Percentiles rank a stretch among this genome's conserved stretches.
Conservation (phyloP, 2,888 invertebrate species). For the Agonopterix heracliana region DNA sequence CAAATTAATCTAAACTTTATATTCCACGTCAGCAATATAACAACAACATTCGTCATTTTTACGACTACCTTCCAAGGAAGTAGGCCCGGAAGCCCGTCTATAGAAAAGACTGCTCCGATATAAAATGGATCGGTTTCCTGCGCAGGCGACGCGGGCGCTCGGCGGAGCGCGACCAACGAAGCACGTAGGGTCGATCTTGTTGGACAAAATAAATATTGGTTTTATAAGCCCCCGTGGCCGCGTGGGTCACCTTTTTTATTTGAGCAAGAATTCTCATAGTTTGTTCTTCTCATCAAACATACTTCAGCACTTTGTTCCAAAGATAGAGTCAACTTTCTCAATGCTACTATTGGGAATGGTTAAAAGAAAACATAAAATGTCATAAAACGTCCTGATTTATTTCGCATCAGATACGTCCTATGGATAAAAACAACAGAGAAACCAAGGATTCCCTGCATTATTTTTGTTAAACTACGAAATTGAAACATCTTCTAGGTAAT, state of each 20-base stretch:
- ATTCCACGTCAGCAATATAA: background rate
- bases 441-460: too few relatives aligned
- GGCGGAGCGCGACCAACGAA: slow-evolving; percentile 32
- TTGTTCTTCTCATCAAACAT: background rate
- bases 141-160: slow-evolving; percentile 20
- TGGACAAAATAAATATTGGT: slow-evolving; percentile 53
- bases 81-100: slow-evolving; percentile 28
- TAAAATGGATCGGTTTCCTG: slow-evolving; percentile 39
- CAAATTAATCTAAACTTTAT: background rate
- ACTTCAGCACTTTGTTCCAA: too few relatives aligned
- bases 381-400: too few relatives aligned
- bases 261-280: slow-evolving; percentile 10
- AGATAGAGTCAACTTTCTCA: too few relatives aligned
- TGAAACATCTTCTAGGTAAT: too few relatives aligned
- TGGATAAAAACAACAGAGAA: too few relatives aligned
- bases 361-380: too few relatives aligned
- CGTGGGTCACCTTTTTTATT: slow-evolving; percentile 30
- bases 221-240: slow-evolving; percentile 24
- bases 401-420: too few relatives aligned
- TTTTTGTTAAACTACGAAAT: too few relatives aligned
- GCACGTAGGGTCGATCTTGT: slow-evolving; percentile 47
- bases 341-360: too few relatives aligned
- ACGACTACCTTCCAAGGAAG: slow-evolving; percentile 22
- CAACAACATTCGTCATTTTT: background rate
- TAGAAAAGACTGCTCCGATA: slow-evolving; percentile 27